Percentiles rank a stretch among this genome's conserved stretches.
phyloP scores from a whole-genome alignment of 1,140 invertebrate genomes.

The Oscheius sp. region DNA sequence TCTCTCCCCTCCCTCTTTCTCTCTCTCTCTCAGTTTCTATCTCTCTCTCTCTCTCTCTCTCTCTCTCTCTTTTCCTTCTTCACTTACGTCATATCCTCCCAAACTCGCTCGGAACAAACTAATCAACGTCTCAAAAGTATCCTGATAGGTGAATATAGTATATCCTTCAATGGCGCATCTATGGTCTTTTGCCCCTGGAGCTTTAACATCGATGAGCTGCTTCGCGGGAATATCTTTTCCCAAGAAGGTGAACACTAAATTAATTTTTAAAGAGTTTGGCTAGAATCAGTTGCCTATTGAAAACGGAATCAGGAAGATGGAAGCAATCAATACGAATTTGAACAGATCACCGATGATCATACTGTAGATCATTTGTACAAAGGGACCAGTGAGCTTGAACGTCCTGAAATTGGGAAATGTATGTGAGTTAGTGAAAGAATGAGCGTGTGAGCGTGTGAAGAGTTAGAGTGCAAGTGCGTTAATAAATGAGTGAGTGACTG shows the following conservation, averaged over 20 bases:
- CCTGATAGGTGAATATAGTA: slow-evolving; percentile 74
- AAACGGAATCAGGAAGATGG: slow-evolving; percentile 88
- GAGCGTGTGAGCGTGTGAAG: too few species aligned
- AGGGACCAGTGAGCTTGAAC: slow-evolving; percentile 85
- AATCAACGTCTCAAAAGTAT: slow-evolving; percentile 82
- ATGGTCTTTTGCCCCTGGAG: slow-evolving; percentile 60
- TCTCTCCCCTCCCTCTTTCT: too few species aligned
- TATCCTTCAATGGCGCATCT: slow-evolving; percentile 66
- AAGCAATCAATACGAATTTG: slow-evolving; percentile 92
- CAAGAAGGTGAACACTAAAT: slow-evolving; percentile 84
- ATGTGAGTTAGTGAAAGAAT: too few species aligned
- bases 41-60: too few species aligned
- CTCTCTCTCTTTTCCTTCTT: too few species aligned
- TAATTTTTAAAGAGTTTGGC: slow-evolving; percentile 6
- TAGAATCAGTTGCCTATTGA: slow-evolving; percentile 69
- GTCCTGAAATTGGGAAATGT: slow-evolving; percentile 60
- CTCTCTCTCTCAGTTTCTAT: too few species aligned
- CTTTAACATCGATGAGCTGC: slow-evolving; percentile 62
- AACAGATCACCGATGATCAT: slow-evolving; percentile 97
- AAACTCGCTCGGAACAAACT: slow-evolving; percentile 96
- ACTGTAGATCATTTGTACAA: slow-evolving; percentile 96
- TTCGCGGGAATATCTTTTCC: slow-evolving; percentile 77
- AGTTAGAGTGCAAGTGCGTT: too few species aligned
- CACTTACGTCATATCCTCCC: slow-evolving; percentile 89
- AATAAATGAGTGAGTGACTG: too few species aligned